Conservation (phyloP, 2,888 invertebrate genomes). For the Perizoma affinitatum region DNA sequence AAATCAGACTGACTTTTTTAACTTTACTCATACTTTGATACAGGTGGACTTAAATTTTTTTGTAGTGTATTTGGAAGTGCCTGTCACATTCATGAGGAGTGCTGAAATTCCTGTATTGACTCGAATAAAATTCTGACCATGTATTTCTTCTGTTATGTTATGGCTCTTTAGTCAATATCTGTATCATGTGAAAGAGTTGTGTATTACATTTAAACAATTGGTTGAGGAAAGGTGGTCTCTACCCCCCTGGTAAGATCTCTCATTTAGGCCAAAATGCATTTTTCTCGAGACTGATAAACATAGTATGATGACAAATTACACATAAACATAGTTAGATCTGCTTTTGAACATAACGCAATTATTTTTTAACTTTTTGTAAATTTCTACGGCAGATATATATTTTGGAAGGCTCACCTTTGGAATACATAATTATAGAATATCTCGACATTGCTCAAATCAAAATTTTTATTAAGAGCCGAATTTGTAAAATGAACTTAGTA, state of each 20-base stretch:
- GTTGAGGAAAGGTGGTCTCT: constrained; percentile 28
- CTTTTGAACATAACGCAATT: constrained; percentile 73
- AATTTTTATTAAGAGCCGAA: constrained; percentile 78
- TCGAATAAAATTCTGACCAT: constrained; percentile 35
- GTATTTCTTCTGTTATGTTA: constrained; percentile 34
- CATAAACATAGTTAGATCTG: constrained; percentile 77
- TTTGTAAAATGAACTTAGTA: constrained; percentile 69
- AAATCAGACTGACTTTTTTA: constrained; percentile 78
- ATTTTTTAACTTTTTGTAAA: constrained; percentile 75
- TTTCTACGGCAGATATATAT: constrained; percentile 75
- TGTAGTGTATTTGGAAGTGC: constrained; percentile 59
- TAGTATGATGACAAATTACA: constrained; percentile 75
- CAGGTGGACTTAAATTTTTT: constrained; percentile 73
- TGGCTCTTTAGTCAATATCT: constrained; percentile 56
- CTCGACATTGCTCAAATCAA: constrained; percentile 79
- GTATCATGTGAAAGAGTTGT: constrained; percentile 66
- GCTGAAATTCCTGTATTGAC: constrained; percentile 32
- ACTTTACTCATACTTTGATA: constrained; percentile 76
- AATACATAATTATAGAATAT: constrained; percentile 65
- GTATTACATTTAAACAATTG: constrained; percentile 32
- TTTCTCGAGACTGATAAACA: constrained; percentile 80
- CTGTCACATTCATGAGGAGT: constrained; percentile 45
- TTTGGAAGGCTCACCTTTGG: constrained; percentile 81
- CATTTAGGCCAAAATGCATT: constrained; percentile 81
- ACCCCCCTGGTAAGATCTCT: constrained; percentile 74